A percentile compares a stretch with the other conserved stretches of the same genome.
These are phyloP conservation scores for Brachyptera risi DNA, from an alignment of 2,888 invertebrate genomes.

Conservation along the genomic window DNA sequence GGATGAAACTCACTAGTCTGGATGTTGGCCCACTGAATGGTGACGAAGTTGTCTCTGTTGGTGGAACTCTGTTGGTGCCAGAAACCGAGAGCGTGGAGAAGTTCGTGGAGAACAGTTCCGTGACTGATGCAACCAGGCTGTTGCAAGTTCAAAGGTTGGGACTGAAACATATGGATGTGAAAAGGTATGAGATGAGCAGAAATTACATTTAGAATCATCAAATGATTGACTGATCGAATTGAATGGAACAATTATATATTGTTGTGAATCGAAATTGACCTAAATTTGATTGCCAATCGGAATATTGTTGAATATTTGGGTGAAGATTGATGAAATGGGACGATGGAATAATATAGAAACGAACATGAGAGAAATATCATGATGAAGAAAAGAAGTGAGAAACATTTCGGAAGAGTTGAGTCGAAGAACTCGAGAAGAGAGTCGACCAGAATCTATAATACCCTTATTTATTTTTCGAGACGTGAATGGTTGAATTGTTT, in stretches of 20 bases:
- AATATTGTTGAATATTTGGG: no score
- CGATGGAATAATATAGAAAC: no score
- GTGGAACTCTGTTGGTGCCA: slow-evolving; percentile 38
- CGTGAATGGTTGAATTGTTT: no score
- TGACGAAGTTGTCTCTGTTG: slow-evolving; percentile 19
- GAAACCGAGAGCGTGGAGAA: slow-evolving; percentile 76
- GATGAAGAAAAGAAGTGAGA: background rate
- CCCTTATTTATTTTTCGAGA: no score
- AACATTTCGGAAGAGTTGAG: background rate
- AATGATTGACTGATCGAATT: no score
- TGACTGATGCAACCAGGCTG: slow-evolving; percentile 4
- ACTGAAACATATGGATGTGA: background rate
- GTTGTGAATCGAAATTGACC: no score
- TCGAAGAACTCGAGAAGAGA: background rate
- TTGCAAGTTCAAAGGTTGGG: slow-evolving; percentile 57
- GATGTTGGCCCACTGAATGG: slow-evolving; percentile 37
- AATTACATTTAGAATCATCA: no score
- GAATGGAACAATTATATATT: no score
- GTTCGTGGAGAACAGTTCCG: slow-evolving; percentile 53
- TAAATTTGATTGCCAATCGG: no score
- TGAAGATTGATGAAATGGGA: no score
- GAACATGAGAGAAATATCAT: background rate
- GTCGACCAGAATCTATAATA: no score
- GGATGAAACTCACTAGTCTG: slow-evolving; percentile 47
- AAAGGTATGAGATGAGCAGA: no score